Conservation (phyloP, 2,797 vertebrate genomes). For the Cyclura pinguis region DNA sequence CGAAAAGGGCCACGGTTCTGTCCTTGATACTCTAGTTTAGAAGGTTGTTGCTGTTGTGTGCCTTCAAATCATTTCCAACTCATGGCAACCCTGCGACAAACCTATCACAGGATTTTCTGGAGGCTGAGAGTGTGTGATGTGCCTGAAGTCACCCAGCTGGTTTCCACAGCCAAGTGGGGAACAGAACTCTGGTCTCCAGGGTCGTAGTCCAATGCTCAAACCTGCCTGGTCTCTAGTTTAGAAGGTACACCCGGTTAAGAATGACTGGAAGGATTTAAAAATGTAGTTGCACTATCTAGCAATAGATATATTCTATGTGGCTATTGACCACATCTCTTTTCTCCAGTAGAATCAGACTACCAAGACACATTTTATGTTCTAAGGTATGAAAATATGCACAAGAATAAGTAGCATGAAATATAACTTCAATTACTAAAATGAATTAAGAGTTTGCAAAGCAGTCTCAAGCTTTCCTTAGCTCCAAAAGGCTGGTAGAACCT, state of each 20-base stretch:
- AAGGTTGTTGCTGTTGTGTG: too few relatives aligned
- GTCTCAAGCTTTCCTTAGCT: not conserved
- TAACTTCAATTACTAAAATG: not conserved
- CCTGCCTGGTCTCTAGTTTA: too few relatives aligned
- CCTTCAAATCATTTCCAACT: too few relatives aligned
- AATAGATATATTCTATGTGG: not conserved
- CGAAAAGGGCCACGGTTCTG: not conserved
- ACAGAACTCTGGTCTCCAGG: too few relatives aligned
- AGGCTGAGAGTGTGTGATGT: too few relatives aligned
- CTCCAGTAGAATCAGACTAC: not conserved
- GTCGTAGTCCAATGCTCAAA: too few relatives aligned
- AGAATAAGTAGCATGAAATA: not conserved
- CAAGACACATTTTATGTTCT: not conserved
- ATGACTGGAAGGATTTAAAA: not conserved
- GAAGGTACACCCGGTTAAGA: not conserved
- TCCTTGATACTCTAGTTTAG: not conserved
- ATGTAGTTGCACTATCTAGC: not conserved
- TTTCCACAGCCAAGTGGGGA: too few relatives aligned
- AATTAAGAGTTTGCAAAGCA: not conserved
- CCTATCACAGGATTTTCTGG: too few relatives aligned
- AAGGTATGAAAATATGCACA: not conserved
- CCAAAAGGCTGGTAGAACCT: not conserved
- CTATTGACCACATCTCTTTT: too few relatives aligned
- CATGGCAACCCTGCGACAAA: too few relatives aligned
- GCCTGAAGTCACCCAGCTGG: too few relatives aligned